A percentile compares a stretch with the other conserved stretches of the same genome.
Evolutionary conservation across 2,888 invertebrate species (phyloP).

Genomic region (Thereva nobilitata): DNA sequence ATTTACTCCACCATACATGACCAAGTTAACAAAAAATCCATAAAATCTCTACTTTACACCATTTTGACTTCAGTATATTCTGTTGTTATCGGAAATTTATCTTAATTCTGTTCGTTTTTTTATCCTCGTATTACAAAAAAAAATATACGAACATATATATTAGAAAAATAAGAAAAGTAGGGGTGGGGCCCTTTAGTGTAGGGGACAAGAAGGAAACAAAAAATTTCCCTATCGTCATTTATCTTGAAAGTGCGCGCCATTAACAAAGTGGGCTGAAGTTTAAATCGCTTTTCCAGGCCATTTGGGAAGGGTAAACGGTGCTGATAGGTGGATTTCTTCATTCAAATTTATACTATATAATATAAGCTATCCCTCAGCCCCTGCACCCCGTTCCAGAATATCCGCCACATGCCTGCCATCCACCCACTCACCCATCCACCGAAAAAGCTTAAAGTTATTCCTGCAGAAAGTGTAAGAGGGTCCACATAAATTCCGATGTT

Average conservation of each 20-base stretch:
- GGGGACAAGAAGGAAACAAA: slow-evolving; percentile 13
- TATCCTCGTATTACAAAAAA: neutral
- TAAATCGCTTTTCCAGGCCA: slow-evolving; percentile 42
- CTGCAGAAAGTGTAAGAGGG: neutral
- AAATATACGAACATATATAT: no score
- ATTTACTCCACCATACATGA: slow-evolving; percentile 18
- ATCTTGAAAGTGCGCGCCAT: slow-evolving; percentile 40
- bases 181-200: neutral
- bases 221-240: slow-evolving; percentile 38
- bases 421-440: neutral
- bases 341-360: slow-evolving; percentile 26
- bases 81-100: slow-evolving; percentile 23
- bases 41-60: slow-evolving; percentile 21
- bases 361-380: neutral
- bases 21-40: slow-evolving; percentile 25
- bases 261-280: slow-evolving; percentile 39
- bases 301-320: slow-evolving; percentile 40
- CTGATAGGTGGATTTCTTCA: slow-evolving; percentile 36
- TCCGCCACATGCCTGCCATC: no score
- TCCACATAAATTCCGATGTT: slow-evolving; percentile 24
- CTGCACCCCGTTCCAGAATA: no score
- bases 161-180: neutral
- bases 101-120: slow-evolving; percentile 14
- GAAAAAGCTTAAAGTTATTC: slow-evolving; percentile 11
- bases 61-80: slow-evolving; percentile 11